Base-by-base conservation (phyloP, 2,888 invertebrate genomes). In the Dolichopus griseipennis region DNA sequence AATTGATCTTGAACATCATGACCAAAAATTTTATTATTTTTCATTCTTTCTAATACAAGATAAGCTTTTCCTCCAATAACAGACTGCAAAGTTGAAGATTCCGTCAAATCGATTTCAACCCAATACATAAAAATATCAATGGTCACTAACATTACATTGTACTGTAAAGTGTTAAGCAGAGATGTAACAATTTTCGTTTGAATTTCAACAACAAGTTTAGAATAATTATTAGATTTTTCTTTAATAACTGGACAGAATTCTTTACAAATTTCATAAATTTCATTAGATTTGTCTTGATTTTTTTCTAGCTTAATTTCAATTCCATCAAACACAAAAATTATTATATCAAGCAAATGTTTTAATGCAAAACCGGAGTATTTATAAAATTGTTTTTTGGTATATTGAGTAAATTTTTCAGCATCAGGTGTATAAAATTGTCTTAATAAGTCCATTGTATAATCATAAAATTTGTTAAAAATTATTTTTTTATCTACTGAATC, bases 371-470 rank as follows among this genome's bases (percentile, higher is more conserved):
- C 78, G 1, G 74, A 72, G 69, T 77, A 78, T 65, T 74, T 75
- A 12, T 72, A 74, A 6, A 74, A 73, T 65, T 76, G 67, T 8
- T 71, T 70, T 67, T 75, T 76, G 1, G 71, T 73, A 67, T 75
- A 76, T 8, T 73, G 71, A 20, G 73, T 70, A 65, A 77, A 74
- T 52, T 76, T 76, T 62, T 76, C 76, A 2, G 72, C 71, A 68
- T 76, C 76, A 1, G 78, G 78, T 0, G 77, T 77, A 64, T 76
- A 76, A 68, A 77, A 78, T 62, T 76, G 74, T 8, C 77, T 68
- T 37, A 78, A 66, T 1, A 78, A 68, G 64, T 76, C 77, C 74
- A 75, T 75, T 2, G 74, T 72, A 66, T 72, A 72, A 66, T 78
- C 76, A 66, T 75, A 73, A 2, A 76, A 71, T 71, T 76, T 77